phyloP scores from a whole-genome alignment of 2,113 vertebrate species.

The Chroicocephalus ridibundus region DNA sequence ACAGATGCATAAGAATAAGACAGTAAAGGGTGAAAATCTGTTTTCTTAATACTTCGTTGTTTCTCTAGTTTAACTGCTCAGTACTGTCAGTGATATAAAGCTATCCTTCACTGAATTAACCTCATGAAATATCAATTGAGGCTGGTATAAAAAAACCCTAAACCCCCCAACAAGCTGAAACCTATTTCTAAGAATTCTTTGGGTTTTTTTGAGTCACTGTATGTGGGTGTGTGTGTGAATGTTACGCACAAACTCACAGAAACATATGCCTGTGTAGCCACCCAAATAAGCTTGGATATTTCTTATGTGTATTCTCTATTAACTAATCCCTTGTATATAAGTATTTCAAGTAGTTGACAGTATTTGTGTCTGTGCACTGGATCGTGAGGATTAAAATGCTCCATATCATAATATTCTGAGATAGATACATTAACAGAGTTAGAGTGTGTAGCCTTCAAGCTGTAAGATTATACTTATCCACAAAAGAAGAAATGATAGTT shows the following conservation, averaged over 20 bases:
- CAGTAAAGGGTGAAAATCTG: neutral
- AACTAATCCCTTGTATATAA: neutral
- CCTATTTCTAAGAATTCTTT: neutral
- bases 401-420: constrained; percentile 39
- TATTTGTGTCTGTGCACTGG: neutral
- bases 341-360: neutral
- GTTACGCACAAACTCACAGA: neutral
- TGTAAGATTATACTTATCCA: neutral
- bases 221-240: neutral
- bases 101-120: neutral
- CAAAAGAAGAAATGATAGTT: neutral
- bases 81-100: neutral
- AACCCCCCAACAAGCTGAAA: neutral
- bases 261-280: neutral
- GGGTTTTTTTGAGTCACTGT: neutral
- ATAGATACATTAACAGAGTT: neutral
- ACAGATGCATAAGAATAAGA: neutral
- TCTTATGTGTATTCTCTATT: neutral
- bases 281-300: neutral
- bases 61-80: neutral
- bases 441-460: neutral
- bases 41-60: neutral
- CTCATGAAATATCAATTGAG: neutral
- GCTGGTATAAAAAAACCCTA: neutral
- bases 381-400: constrained; percentile 25